phyloP scores from a whole-genome alignment of 37 sponge, comb jelly and placozoan genomes.

The Hexactinellida sp. region DNA sequence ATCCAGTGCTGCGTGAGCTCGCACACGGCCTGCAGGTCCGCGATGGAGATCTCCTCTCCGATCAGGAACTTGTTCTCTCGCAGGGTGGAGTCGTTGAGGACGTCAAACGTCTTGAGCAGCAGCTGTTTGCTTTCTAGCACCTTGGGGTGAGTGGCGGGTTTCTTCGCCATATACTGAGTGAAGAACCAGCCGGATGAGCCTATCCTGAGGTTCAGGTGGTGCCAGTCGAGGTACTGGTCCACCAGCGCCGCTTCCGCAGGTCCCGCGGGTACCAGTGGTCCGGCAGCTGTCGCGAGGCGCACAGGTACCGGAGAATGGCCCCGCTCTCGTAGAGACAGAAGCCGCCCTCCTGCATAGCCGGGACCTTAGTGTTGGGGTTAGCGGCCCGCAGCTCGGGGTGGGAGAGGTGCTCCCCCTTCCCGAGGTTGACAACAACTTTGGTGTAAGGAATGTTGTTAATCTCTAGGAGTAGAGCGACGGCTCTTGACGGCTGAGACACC shows the following conservation, averaged over 20 bases:
- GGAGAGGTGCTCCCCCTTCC: not conserved
- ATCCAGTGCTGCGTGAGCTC: conserved; percentile 55
- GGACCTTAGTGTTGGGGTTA: conserved; percentile 10
- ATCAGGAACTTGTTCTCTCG: conserved; percentile 45
- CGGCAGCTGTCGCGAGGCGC: not conserved
- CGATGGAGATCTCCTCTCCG: conserved; percentile 56
- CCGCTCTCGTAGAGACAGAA: conserved; percentile 24
- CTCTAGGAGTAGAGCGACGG: conserved; percentile 18
- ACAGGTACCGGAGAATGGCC: conserved; percentile 22
- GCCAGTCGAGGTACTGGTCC: conserved; percentile 31
- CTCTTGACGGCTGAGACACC: conserved; percentile 8
- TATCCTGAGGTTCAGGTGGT: not conserved
- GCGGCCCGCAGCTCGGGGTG: not conserved
- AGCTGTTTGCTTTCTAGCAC: not conserved
- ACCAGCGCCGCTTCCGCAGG: conserved; percentile 18
- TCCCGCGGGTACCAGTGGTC: conserved; percentile 31
- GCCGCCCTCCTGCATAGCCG: conserved; percentile 20
- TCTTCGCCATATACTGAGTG: not conserved
- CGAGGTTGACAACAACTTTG: not conserved
- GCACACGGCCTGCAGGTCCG: conserved; percentile 63
- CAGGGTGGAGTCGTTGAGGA: conserved; percentile 39
- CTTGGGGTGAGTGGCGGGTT: not conserved
- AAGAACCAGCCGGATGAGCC: not conserved
- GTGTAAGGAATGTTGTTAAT: conserved; percentile 15
- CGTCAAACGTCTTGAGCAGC: conserved; percentile 17